Base-by-base conservation (phyloP, 53 echinoderm and acorn worm species). In the Arbacia lixula region DNA sequence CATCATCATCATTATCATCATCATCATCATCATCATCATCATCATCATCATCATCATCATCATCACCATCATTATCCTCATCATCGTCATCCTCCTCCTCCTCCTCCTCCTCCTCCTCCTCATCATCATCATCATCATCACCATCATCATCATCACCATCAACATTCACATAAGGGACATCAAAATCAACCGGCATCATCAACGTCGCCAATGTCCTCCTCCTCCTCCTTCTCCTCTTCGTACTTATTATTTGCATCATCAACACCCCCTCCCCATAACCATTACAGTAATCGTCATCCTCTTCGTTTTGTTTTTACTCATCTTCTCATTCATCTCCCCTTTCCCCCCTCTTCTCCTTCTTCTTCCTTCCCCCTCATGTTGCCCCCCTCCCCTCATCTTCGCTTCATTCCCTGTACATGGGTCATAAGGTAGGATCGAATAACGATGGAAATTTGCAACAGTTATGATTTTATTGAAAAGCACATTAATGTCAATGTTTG, bases 1-100 rank as follows among this genome's bases (percentile, higher is more conserved):
- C 64, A 64, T 30, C 64, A 64, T 64, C 68, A 37, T 68, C 68
- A 68, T 38, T 21, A 68, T 38, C 39, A 37, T 68, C 38, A 19
- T 68, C 39, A 40, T 38, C 39, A 40, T 40, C 68, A 68, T 27
- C 19, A 16, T 38, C 68, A 37, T 36, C 22, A 37, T 38, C 68
- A 12, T 36, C 38, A 68, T 37, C 19, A 68, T 68, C 40, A 68
- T 36, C 22, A 38, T 68, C 29, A 19, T 32, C 33, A 31, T 17
- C 33, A 4, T 65, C 12, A 32, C 35, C 12, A 32, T 33, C n/a
- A 1, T 0, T 32, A 12, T 65, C 31, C 8, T 72, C 39, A n/a
- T n/a, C n/a, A n/a, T n/a, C n/a, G n/a, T n/a, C n/a, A n/a, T n/a
- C n/a, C n/a, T n/a, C n/a, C n/a, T n/a, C n/a, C n/a, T n/a, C n/a